Conservation (phyloP, 1,140 invertebrate genomes). For the Battus philenor region DNA sequence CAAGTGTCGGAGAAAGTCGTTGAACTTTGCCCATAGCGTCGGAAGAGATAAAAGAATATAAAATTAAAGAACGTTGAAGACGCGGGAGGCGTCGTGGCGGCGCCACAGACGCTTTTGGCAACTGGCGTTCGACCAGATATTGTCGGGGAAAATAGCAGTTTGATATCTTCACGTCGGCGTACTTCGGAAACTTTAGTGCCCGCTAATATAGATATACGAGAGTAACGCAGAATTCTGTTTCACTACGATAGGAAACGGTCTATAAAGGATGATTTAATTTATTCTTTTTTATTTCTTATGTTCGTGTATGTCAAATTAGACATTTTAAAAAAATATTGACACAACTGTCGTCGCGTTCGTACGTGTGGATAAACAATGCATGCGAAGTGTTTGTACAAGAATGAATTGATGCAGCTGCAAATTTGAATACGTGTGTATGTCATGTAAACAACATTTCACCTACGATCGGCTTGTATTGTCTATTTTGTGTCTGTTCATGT, state of each 20-base stretch:
- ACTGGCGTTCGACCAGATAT: conserved; percentile 2
- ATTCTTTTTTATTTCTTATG: too few species aligned
- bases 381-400: neutral
- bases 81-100: neutral
- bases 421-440: neutral
- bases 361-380: neutral
- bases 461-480: conserved; percentile 1
- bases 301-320: too few species aligned
- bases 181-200: conserved; percentile 8
- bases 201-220: conserved; percentile 12
- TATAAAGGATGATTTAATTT: too few species aligned
- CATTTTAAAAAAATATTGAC: too few species aligned
- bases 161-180: conserved; percentile 8
- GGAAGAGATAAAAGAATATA: conserved; percentile 12
- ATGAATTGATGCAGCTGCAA: conserved; percentile 7
- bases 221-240: too few species aligned
- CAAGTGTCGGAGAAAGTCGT: conserved; percentile 12
- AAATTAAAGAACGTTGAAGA: conserved; percentile 10
- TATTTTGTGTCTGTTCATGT: neutral
- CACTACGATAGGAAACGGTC: too few species aligned
- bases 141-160: conserved; percentile 8
- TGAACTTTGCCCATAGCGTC: conserved; percentile 7
- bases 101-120: conserved; percentile 11
- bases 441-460: conserved; percentile 4
- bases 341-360: conserved; percentile 6